Conservation (phyloP, 2,888 invertebrate genomes). For the Stenodema calcarata region DNA sequence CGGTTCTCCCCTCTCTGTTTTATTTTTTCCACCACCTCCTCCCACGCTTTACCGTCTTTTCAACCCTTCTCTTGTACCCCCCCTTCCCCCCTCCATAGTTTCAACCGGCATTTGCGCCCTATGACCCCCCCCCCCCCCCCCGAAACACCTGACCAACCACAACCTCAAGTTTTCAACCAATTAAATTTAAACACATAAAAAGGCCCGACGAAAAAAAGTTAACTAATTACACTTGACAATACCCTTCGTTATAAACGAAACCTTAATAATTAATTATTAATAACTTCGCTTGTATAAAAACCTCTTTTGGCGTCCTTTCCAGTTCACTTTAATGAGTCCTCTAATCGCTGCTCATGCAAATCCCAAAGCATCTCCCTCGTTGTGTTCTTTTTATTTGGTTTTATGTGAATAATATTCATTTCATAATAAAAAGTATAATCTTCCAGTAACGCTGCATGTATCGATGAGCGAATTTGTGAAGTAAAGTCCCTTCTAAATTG, state of each 20-base stretch:
- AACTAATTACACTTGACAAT: constrained; percentile 15
- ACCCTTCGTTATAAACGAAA: constrained; percentile 1
- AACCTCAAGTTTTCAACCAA: neutral
- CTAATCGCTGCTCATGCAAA: neutral
- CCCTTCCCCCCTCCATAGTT: constrained; percentile 1
- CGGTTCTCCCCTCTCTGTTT: neutral
- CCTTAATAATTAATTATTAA: neutral
- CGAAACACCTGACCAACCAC: constrained; percentile 49
- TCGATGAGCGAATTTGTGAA: too few species aligned
- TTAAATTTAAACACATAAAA: neutral
- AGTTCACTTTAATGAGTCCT: neutral
- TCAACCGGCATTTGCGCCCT: constrained; percentile 26
- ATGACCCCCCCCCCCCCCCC: constrained; percentile 1
- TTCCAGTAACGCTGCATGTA: too few species aligned
- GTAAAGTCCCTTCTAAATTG: too few species aligned
- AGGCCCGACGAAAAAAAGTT: neutral
- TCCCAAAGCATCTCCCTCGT: neutral
- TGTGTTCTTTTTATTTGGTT: neutral
- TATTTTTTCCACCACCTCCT: neutral
- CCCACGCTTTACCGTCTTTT: constrained; percentile 8
- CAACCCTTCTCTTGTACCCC: constrained; percentile 22
- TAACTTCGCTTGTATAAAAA: neutral
- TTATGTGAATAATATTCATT: too few species aligned
- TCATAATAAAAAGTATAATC: too few species aligned
- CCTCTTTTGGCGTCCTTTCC: neutral